Evolutionary conservation across 2,113 vertebrate species (phyloP), one percentile per base, ranked within the genome.

Genomic region (Mobula hypostoma): DNA sequence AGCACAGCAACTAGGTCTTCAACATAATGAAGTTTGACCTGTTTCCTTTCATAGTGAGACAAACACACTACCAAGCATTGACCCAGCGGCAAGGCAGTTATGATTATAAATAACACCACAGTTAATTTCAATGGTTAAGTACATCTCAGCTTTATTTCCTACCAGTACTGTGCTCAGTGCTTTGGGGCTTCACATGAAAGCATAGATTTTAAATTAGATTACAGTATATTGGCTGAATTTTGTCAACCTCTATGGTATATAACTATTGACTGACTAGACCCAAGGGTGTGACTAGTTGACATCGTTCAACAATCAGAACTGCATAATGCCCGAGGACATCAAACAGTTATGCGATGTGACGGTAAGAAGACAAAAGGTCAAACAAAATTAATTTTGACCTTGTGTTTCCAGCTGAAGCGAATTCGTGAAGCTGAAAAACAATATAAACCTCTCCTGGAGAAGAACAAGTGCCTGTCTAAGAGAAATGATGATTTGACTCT

Each of bases 381-480:
- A 93, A 74, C 36, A 27, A 93, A 93, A 93, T 93, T 93, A 93
- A 93, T 56, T 74, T 72, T 93, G 70, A 92, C 72, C 0, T 94
- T 95, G 76, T 95, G 63, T 19, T 21, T 40, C 94, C 95, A 99
- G 99, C 95, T 99, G 95, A 99, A 99, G 96, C 98, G 99, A 63
- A 97, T 98, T 48, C 97, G 99, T 94, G 99, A 99, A 97, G 96
- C 98, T 5, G 98, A 99, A 96, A 99, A 99, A 94, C 98, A 99
- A 94, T 99, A 97, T 95, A 99, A 99, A 96, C 99, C 98, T 90
- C 96, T 99, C 96, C 97, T 99, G 97, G 99, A 99, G 95, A 99
- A 98, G 96, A 99, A 99, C 96, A 99, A 98, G 97, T 97, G 99
- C 96, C 96, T 99, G 95, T 97, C 96, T 72, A 99, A 98, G 96